Percentiles rank a stretch among this genome's conserved stretches.
These are phyloP conservation scores for Lytechinus variegatus DNA, from an alignment of 35 echinoderm and acorn worm genomes.

Conservation along the genomic window DNA sequence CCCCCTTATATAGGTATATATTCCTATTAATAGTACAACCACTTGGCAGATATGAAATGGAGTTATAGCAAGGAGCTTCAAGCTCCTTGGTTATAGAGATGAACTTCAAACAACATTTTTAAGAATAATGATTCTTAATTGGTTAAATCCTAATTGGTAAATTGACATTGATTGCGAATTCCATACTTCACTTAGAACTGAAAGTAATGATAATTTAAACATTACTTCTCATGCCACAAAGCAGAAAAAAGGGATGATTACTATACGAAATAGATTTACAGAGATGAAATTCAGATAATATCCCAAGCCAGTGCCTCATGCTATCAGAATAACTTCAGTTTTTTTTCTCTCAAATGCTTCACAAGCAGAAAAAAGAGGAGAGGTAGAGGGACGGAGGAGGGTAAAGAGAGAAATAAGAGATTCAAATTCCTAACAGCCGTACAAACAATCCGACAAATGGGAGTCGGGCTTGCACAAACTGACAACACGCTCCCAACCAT, in stretches of 20 bases:
- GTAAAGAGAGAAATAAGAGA: conserved; percentile 11
- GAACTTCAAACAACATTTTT: not conserved
- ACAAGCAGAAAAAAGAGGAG: not conserved
- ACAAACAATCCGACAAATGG: conserved; percentile 37
- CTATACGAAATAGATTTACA: not conserved
- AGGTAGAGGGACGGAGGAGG: not conserved
- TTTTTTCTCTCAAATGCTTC: not conserved
- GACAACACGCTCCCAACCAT: conserved; percentile 37
- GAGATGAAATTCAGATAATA: not conserved
- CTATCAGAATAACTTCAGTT: conserved; percentile 15
- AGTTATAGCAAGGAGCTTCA: not conserved
- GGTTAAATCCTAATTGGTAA: not conserved
- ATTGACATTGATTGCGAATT: too few relatives aligned
- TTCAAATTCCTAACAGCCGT: conserved; percentile 12
- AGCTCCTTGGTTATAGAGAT: too few relatives aligned
- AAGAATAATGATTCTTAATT: not conserved
- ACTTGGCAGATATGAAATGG: too few relatives aligned
- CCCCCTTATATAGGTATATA: too few relatives aligned
- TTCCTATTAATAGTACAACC: too few relatives aligned
- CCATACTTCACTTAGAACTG: not conserved
- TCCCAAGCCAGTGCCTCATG: not conserved
- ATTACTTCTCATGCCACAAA: not conserved
- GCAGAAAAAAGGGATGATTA: not conserved
- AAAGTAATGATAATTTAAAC: not conserved
- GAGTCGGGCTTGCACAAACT: conserved; percentile 27